Evolutionary conservation across 2,797 vertebrate species (phyloP), one percentile per base, ranked within the genome.

Genomic region (Scleropages formosus): DNA sequence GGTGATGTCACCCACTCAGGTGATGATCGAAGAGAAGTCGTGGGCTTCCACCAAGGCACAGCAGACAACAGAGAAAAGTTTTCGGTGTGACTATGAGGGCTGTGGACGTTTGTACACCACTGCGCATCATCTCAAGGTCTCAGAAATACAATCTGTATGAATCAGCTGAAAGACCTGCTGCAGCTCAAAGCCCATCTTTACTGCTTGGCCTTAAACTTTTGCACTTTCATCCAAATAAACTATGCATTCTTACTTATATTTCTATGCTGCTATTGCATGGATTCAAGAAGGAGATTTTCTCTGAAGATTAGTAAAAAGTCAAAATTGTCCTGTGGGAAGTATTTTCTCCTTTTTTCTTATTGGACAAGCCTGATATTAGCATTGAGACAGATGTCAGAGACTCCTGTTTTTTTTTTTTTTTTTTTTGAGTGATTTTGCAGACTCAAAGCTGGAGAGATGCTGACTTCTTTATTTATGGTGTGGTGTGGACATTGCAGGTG

Each of bases 21-120:
- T 89, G 79, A 84, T 93, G 80, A 89, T 82, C 8, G 84, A 91
- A 81, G 81, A 89, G 70, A 90, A 90, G 83, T 71, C 80, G 60
- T 84, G 82, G n/a, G 81, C 80, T 73, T 84, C 72, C 0, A 82
- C 82, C 78, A 92, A 88, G 82, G 85, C 80, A 66, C 89, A 89
- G 74, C 90, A 89, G 75, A 82, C 58, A 0, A 78, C 84, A 74
- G 87, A 87, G 60, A 91, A 86, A 84, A 88, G 87, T 39, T 93
- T 92, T 79, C 87, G 83, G 44, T 94, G 93, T 13, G 91, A 85
- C 15, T 90, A 91, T 78, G 81, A 89, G 75, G 93, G 88, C 77
- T 94, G 92, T 60, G 91, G 91, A 11, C 89, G 91, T 49, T 88
- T 92, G 59, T 94, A 93, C 44, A 93, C 91, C 67, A 94, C 93